Evolutionary conservation across 2,888 invertebrate species (phyloP), one percentile per base, ranked within the genome.

Genomic region (Drosophila kuntzei): DNA sequence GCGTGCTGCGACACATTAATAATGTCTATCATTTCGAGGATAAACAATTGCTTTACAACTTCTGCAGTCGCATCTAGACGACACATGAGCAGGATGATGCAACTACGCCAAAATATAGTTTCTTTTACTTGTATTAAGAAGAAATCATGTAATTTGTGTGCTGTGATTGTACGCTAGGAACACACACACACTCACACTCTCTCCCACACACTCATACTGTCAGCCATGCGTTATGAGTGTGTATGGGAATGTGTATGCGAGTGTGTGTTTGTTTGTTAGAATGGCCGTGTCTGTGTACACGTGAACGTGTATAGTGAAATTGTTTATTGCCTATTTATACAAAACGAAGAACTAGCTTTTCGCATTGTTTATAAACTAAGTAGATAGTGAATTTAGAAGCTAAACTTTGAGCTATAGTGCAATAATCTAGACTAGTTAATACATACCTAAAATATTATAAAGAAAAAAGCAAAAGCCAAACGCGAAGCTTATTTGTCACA

Each of bases 21-120:
- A 94, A 95, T 82, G 95, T 95, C 4, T 96, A 97, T 90, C 97
- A 98, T 92, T 98, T 98, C 92, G 95, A 95, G 84, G 96, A 98
- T 92, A 94, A 95, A 72, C 95, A 95, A 87, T 93, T 97, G 70
- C 94, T 98, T 14, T 98, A 98, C 90, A 95, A 94, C 16, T 98
- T 98, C 90, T 92, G 92, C 76, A 91, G 87, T 84, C 90, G 91
- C 79, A 87, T 91, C 39, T 92, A 91, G 34, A 44, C 62, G 58
- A 67, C 55, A 20, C 29, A 18, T 16, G 16, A 2, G 22, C 8
- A 68, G 18, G 27, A 43, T 49, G 62, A 71, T 69, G 70, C 57
- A 81, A 77, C 71, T 63, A 75, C 61, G 80, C 83, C 82, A 89
- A 86, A 70, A 80, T 77, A 71, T 80, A 72, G 69, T 74, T 81